Evolutionary conservation across 2,797 vertebrate species (phyloP).

Genomic region (Parambassis ranga): DNA sequence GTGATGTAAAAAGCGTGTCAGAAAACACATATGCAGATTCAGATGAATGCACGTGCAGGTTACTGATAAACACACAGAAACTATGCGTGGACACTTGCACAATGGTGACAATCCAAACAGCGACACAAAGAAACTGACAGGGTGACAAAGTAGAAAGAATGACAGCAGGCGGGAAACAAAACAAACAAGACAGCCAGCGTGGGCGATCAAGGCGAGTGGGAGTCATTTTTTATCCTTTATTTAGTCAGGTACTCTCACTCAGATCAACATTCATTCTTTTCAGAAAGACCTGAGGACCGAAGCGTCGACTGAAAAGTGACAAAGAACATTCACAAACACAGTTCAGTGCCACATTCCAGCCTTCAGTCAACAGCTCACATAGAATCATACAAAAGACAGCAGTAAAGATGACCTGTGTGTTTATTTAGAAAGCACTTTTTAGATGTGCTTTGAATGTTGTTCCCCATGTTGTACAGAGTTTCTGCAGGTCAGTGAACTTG

Average conservation of each 20-base stretch:
- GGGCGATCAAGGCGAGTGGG: constrained; percentile 40
- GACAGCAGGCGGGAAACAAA: constrained; percentile 46
- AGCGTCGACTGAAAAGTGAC: constrained; percentile 7
- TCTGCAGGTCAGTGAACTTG: too few relatives aligned
- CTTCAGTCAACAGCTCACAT: background rate
- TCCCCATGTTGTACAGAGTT: too few relatives aligned
- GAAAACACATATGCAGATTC: constrained; percentile 11
- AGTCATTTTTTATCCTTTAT: constrained; percentile 58
- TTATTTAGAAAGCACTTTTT: too few relatives aligned
- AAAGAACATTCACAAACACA: constrained; percentile 2
- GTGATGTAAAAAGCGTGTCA: constrained; percentile 32
- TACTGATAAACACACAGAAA: constrained; percentile 5
- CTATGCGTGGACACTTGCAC: constrained; percentile 22
- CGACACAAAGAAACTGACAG: constrained; percentile 47
- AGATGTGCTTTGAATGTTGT: background rate
- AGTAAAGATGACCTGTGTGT: too few relatives aligned
- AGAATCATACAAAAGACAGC: background rate
- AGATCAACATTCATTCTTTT: constrained; percentile 33
- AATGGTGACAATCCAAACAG: constrained; percentile 26
- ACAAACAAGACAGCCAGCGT: constrained; percentile 43
- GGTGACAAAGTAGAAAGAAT: constrained; percentile 52
- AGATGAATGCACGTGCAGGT: background rate
- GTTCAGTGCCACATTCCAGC: constrained; percentile 2
- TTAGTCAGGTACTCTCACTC: constrained; percentile 38
- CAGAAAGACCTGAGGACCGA: constrained; percentile 8